Conservation (phyloP, 2,113 vertebrate genomes). For the Neolamprologus sp. region DNA sequence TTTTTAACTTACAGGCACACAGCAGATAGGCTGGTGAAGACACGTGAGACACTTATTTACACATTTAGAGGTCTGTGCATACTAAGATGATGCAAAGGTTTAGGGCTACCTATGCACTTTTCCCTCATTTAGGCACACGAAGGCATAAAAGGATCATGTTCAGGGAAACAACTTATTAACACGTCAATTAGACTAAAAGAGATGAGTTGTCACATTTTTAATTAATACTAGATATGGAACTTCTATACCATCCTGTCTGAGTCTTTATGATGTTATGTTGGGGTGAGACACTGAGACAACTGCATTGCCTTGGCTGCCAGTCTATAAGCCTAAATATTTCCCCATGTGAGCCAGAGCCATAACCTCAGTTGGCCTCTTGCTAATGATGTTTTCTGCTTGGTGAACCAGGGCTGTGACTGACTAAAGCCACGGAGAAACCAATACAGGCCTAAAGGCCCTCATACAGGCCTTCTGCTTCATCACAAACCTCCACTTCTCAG, state of each 20-base stretch:
- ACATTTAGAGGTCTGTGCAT: background rate
- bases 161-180: background rate
- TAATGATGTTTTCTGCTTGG: slow-evolving; percentile 33
- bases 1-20: background rate
- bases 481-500: background rate
- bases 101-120: background rate
- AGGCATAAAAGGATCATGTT: background rate
- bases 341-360: slow-evolving; percentile 5
- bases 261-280: background rate
- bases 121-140: background rate
- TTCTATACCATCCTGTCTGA: background rate
- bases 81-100: background rate
- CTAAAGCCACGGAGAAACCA: background rate
- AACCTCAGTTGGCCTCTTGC: slow-evolving; percentile 7
- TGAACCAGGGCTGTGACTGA: background rate
- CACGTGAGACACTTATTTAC: background rate
- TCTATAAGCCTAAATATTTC: slow-evolving; percentile 19
- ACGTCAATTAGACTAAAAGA: background rate
- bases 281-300: background rate
- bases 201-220: background rate
- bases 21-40: background rate
- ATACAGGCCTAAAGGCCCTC: background rate
- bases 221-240: background rate
- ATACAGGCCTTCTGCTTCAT: background rate
- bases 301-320: background rate